A percentile compares a stretch with the other conserved stretches of the same genome.
Evolutionary conservation across 2,797 vertebrate genomes (phyloP).

Genomic region (Rhadinocentrus ornatus): DNA sequence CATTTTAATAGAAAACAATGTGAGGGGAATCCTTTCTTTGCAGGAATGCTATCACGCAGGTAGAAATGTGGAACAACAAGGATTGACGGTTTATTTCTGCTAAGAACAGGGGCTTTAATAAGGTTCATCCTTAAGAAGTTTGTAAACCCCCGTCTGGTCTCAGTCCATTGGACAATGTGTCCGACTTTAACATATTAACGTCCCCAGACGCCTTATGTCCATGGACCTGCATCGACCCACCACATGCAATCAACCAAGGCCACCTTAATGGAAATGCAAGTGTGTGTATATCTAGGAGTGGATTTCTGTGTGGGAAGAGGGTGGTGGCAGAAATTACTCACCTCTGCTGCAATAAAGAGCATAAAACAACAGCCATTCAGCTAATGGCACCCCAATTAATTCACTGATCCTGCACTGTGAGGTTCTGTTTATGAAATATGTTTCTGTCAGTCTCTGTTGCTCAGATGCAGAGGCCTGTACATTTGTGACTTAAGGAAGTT

Average conservation of each 20-base stretch:
- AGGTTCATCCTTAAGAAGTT: neutral
- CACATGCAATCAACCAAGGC: constrained; percentile 46
- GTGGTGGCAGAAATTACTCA: constrained; percentile 41
- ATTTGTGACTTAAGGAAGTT: constrained; percentile 49
- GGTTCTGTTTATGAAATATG: constrained; percentile 31
- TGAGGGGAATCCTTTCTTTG: neutral
- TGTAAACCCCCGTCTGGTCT: neutral
- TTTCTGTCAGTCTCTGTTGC: neutral
- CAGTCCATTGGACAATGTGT: constrained; percentile 5
- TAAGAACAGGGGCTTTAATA: neutral
- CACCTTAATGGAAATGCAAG: constrained; percentile 35
- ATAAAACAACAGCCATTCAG: constrained; percentile 26
- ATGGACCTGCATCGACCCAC: constrained; percentile 48
- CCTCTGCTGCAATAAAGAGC: constrained; percentile 44
- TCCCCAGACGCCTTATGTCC: constrained; percentile 35
- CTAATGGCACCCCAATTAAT: constrained; percentile 61
- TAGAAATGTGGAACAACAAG: neutral
- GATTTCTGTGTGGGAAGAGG: constrained; percentile 15
- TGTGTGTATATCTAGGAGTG: constrained; percentile 21
- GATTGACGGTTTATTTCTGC: neutral
- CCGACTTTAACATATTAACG: constrained; percentile 23
- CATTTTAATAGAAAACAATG: neutral
- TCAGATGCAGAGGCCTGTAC: constrained; percentile 25
- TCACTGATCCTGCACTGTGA: constrained; percentile 32
- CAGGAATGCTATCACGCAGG: neutral